Evolutionary conservation across 2,797 vertebrate species (phyloP).

Genomic region (Dendrocincla tyrannina): DNA sequence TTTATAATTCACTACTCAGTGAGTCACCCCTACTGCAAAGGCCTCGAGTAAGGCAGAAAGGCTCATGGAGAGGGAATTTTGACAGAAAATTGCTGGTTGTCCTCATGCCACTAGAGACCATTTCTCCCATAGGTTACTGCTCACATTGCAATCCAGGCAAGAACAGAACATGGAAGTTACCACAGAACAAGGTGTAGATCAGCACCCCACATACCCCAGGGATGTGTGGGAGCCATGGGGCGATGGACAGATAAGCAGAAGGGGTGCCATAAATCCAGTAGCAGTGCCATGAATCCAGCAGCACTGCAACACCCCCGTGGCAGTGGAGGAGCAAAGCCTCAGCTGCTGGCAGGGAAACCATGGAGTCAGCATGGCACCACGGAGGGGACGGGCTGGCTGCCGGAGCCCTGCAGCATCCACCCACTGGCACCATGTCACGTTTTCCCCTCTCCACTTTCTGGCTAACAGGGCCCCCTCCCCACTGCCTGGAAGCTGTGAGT

Average conservation of each 20-base stretch:
- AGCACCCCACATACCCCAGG: not conserved
- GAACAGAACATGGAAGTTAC: not conserved
- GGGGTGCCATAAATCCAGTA: not conserved
- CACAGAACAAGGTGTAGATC: not conserved
- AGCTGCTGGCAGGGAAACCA: not conserved
- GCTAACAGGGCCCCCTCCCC: not conserved
- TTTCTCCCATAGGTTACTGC: not conserved
- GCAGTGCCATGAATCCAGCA: not conserved
- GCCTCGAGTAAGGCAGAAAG: not conserved
- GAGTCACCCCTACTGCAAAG: not conserved
- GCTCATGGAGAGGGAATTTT: not conserved
- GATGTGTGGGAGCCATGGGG: not conserved
- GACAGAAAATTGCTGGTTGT: not conserved
- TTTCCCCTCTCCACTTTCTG: not conserved
- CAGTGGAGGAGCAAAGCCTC: not conserved
- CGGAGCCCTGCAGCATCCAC: not conserved
- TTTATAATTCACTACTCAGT: not conserved
- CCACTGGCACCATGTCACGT: not conserved
- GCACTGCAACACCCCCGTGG: not conserved
- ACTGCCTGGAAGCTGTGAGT: slow-evolving; percentile 22
- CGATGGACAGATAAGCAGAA: not conserved
- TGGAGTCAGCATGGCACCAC: not conserved
- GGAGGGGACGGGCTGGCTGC: not conserved
- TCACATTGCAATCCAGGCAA: not conserved
- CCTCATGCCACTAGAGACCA: not conserved